Percentiles rank a stretch among this genome's conserved stretches.
Conservation (phyloP, 37 sponge, comb jelly and placozoan species). For the Mnemiopsis leidyi region DNA sequence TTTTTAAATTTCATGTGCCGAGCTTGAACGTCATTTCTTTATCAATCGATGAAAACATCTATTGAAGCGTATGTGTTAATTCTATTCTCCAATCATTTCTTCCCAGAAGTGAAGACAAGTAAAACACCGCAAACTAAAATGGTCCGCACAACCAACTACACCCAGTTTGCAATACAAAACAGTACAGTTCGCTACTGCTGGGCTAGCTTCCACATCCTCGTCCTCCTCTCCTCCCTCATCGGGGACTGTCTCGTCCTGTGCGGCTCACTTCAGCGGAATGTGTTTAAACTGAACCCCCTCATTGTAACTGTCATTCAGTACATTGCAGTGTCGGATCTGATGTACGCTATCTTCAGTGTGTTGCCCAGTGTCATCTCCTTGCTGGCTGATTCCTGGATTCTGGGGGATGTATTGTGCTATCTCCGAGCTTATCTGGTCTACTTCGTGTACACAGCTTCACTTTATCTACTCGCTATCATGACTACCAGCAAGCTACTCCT, state of each 20-base stretch:
- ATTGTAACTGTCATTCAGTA: not conserved
- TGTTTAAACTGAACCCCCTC: not conserved
- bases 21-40: too few species aligned
- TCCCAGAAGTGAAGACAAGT: too few species aligned
- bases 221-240: not conserved
- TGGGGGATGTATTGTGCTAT: not conserved
- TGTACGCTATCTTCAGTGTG: not conserved
- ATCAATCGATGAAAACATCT: too few species aligned
- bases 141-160: not conserved
- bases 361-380: not conserved
- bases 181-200: not conserved
- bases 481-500: not conserved
- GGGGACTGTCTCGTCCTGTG: not conserved
- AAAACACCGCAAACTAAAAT: too few species aligned
- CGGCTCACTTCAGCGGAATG: not conserved
- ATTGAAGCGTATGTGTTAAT: too few species aligned
- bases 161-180: not conserved
- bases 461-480: not conserved
- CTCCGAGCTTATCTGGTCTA: not conserved
- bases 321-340: not conserved
- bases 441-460: not conserved
- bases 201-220: not conserved
- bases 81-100: too few species aligned
- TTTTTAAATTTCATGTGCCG: too few species aligned
- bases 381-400: not conserved